Evolutionary conservation across 1,140 invertebrate species (phyloP).

Genomic region (Plodia interpunctella): DNA sequence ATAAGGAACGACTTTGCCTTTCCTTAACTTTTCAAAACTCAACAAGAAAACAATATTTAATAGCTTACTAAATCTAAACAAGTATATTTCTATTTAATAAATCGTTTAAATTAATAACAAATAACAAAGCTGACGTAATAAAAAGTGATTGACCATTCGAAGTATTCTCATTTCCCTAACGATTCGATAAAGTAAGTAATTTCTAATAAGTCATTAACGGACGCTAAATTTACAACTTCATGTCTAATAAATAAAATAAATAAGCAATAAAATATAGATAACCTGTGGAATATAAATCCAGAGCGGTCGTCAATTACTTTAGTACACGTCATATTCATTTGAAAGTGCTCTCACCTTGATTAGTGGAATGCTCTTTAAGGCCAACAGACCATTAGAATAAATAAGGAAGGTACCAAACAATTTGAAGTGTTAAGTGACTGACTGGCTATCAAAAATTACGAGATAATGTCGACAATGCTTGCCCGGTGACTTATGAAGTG

Average conservation of each 20-base stretch:
- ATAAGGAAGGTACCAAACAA: conserved; percentile 69
- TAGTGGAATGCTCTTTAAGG: conserved; percentile 71
- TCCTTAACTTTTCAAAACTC: no score
- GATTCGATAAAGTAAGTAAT: neutral
- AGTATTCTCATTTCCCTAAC: neutral
- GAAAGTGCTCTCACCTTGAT: conserved; percentile 63
- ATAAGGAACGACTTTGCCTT: no score
- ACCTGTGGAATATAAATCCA: conserved; percentile 6
- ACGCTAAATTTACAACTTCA: conserved; percentile 13
- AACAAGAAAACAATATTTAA: no score
- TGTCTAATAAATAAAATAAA: conserved; percentile 17
- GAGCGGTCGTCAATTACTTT: conserved; percentile 52
- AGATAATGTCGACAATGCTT: conserved; percentile 66
- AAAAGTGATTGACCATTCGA: no score
- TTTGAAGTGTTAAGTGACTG: conserved; percentile 74
- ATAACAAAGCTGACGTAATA: no score
- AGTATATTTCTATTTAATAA: no score
- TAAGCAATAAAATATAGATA: conserved; percentile 17
- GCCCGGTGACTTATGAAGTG: conserved; percentile 71
- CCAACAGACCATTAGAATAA: conserved; percentile 69
- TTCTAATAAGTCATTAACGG: neutral
- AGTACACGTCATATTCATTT: conserved; percentile 69
- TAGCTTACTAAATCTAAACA: no score
- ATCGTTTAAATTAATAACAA: no score
- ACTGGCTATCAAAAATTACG: conserved; percentile 73